Base-by-base conservation (phyloP, 2,797 vertebrate genomes). In the Semotilus atromaculatus region DNA sequence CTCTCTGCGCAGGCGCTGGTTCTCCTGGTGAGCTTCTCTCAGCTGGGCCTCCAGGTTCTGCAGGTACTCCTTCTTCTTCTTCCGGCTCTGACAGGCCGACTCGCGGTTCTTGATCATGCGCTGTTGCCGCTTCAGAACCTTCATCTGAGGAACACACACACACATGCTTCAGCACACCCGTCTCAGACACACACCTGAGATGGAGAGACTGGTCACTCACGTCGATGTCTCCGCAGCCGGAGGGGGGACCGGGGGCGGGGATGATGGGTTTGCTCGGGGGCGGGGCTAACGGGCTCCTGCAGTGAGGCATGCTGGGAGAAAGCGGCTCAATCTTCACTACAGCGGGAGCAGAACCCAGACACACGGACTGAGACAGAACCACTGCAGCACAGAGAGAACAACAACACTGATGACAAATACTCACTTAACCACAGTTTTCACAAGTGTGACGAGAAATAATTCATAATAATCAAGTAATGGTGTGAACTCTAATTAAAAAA, bases 71-170 rank as follows among this genome's bases (percentile, higher is more conserved):
- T 98, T 98, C 94, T 98, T 98, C 94, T 98, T 98, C 90, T 95
- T 94, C 80, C 97, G 93, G 0, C 97, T 97, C 95, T 97, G 97
- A 83, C 97, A 98, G 1, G 97, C 97, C 0, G 97, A 97, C 93
- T 98, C 97, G 0, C 97, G 90, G 94, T 98, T 98, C 94, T 98
- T 98, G 51, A 98, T 98, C 97, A 98, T 98, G 40, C 97, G 92
- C 94, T 98, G 97, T 93, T 98, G 97, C 55, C 97, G 92, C 93
- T 98, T 98, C 90, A 98, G 89, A 36, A 97, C 94, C 92, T 97
- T 98, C 86, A 97, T 94, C 97, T 98, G 85, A 67, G 43, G 19
- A 34, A 67, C 7, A 60, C 55, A 55, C 51, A 55, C 19, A 53
- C 7, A 8, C 51, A 5, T 14, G 14, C 51, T 21, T 53, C 18